Base-by-base conservation (phyloP, 2,797 vertebrate genomes). In the Macroramphosus scolopax region DNA sequence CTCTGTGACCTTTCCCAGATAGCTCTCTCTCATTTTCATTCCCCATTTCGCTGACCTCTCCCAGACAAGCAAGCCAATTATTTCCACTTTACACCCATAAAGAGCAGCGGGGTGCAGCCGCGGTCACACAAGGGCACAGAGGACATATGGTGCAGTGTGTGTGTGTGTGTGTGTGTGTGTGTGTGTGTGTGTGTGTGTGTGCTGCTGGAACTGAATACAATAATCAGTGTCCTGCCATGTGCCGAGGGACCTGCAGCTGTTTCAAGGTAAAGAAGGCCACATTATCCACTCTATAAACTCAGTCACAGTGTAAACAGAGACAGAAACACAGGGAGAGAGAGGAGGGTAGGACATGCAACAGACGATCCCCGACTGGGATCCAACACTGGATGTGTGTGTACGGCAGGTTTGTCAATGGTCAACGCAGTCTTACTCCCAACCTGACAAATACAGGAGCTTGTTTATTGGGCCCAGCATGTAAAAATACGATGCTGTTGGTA, bases 1-100 rank as follows among this genome's bases (percentile, higher is more conserved):
- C 51, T 63, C 63, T 60, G 56, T 82, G 68, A 77, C 70, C 67
- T 75, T 69, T 77, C 64, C 64, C 54, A 58, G 48, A 66, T 66
- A 57, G 47, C 60, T 50, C 68, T 39, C 54, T 62, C 63, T 77
- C 52, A 74, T 74, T 77, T 74, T 65, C 52, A 67, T 66, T 72
- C 47, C 63, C 52, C 37, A 46, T 61, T 60, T 75, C 42, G 17
- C 72, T 74, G 69, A 74, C 72, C 82, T 81, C 69, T 77, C 51
- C 40, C 54, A 75, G 68, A 77, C 71, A 66, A 77, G 49, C 63
- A 49, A 59, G 63, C 62, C 77, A 84, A 84, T 84, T 80, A 82
- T 81, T 82, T 79, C 68, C 69, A 73, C 77, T 75, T 81, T 75
- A 75, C 69, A 70, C 63, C 75, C 71, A 72, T 72, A 75, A 75